A percentile compares a stretch with the other conserved stretches of the same genome.
phyloP scores from a whole-genome alignment of 1,140 invertebrate genomes.

The Phocides pigmalion region DNA sequence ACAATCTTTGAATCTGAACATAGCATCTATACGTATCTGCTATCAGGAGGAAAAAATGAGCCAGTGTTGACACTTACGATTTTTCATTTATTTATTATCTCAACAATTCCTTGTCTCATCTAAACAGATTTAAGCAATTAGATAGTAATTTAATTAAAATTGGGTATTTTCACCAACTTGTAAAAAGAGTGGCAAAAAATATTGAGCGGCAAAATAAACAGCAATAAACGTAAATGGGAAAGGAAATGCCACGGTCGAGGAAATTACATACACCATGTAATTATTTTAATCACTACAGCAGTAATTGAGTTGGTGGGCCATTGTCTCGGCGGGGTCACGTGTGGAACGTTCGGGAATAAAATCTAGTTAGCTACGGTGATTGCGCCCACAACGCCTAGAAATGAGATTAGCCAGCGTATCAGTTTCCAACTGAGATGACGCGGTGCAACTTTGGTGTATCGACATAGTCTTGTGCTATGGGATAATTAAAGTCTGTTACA shows the following conservation, averaged over 20 bases:
- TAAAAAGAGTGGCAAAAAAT: no score
- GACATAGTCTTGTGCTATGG: neutral
- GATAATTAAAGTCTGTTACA: neutral
- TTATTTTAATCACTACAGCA: conserved; percentile 52
- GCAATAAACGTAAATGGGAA: neutral
- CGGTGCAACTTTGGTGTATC: neutral
- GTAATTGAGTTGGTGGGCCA: conserved; percentile 53
- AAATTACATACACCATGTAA: conserved; percentile 19
- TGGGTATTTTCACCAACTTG: no score
- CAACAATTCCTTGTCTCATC: no score
- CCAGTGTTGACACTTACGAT: no score
- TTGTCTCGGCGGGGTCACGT: conserved; percentile 51
- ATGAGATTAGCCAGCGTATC: conserved; percentile 56
- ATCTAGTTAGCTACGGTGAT: conserved; percentile 59
- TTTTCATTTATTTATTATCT: no score
- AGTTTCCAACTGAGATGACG: conserved; percentile 52
- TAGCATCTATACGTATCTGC: no score
- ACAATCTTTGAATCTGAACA: no score
- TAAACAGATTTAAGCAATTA: no score
- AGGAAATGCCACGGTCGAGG: conserved; percentile 9
- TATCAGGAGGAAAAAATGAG: no score
- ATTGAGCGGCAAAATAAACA: no score
- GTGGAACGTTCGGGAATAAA: conserved; percentile 47
- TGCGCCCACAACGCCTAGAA: conserved; percentile 57
- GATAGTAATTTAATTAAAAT: no score